Base-by-base conservation (phyloP, 2,888 invertebrate species). In the Drosophila antonietae region DNA sequence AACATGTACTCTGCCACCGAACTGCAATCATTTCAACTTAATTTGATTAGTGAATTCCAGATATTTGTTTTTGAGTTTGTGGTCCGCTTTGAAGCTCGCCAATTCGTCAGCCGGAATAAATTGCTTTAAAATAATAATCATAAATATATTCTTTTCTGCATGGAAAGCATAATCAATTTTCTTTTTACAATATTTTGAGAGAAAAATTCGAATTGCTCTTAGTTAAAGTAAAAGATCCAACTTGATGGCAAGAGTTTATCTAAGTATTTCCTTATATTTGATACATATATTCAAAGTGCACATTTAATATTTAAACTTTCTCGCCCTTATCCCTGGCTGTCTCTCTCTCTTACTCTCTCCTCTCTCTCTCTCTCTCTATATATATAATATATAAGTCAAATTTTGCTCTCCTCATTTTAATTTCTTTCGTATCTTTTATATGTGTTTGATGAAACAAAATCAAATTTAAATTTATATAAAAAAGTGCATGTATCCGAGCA, bases 401-500 rank as follows among this genome's bases (percentile, higher is more conserved):
- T 71, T 51, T 77, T 66, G 64, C 73, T 72, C 66, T 69, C 61
- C 58, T 73, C 31, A 15, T 39, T 53, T 37, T 53, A 23, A 52
- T 63, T 41, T 73, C 64, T 63, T 66, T 69, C 76, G 56, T 81
- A 81, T 63, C 68, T 83, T 72, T 73, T 75, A 68, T 78, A 62
- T 76, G 55, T 55, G 55, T 41, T 41, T 88, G 69, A 70, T 76
- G 61, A 63, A 56, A 53, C 37, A 37, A 57, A 73, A 43, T 28
- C 28, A 44, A 58, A 35, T 49, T 46, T 44, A 44, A 12, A 43
- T 18, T 28, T 20, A 10, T 18, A 43, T 18, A 18, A 18, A 28
- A 83, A 79, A 31, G 87, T 84, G 84, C 84, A 84, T 84, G 89
- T 37, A 87, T 81, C 59, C 67, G 55, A 79, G 84, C 84, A 84